Base-by-base conservation (phyloP, 1,140 invertebrate genomes). In the Dreissena rostriformis region DNA sequence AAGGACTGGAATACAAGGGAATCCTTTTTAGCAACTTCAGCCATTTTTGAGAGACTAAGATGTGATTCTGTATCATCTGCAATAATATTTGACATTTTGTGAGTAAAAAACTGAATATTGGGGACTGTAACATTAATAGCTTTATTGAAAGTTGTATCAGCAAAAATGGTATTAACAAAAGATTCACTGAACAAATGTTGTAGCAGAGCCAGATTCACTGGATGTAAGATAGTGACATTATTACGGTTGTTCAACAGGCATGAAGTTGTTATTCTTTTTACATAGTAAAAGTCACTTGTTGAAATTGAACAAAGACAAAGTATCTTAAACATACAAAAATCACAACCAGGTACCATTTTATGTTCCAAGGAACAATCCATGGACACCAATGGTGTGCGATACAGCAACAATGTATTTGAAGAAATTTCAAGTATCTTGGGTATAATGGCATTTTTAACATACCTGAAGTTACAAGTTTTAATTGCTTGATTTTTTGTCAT, bases 271-370 rank as follows among this genome's bases (percentile, higher is more conserved):
- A 86, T 24, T 28, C 76, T 73, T 39, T 74, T 67, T 4, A 63
- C 68, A 53, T 79, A 22, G 39, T 75, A 86, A 26, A 61, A 61
- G 15, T 66, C 70, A 63, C 79, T 81, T 28, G 85, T 73, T 39
- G 85, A 78, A 22, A 86, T 22, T 39, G 85, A 78, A 74, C 74
- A 86, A 39, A n/a, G 65, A 78, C 85, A 86, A 57, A 74, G 79
- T 52, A 86, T 26, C 15, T 51, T 75, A 53, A 86, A 73, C 28
- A 86, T 75, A 79, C 79, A 86, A 78, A 82, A 86, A 29, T 61
- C 73, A 72, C 74, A 84, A 14, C 82, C 74, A 52, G 53, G 57
- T 8, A 84, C 39, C 65, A 84, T 78, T 52, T 70, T 78, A 39
- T 86, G 79, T 22, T 51, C 28, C 24, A 68, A 10, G 11, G 29